Conservation (phyloP, 2,113 vertebrate species). For the Tylochromis polylepis region DNA sequence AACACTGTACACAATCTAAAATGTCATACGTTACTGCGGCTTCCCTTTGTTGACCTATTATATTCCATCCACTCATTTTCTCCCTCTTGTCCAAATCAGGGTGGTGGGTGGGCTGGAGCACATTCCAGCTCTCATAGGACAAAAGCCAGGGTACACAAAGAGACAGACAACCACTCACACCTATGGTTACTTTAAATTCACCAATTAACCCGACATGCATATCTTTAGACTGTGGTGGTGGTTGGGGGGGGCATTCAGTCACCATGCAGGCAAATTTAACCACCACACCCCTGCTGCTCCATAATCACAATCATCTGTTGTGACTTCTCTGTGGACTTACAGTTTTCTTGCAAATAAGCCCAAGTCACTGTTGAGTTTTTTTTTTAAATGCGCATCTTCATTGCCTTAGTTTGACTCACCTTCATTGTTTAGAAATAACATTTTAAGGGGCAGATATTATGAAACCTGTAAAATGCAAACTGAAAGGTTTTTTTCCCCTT, state of each 20-base stretch:
- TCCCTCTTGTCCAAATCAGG: background rate
- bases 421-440: background rate
- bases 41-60: background rate
- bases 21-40: rapidly evolving
- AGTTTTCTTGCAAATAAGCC: background rate
- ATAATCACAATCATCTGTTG: background rate
- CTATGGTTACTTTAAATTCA: background rate
- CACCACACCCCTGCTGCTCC: background rate
- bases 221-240: background rate
- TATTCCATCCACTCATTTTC: background rate
- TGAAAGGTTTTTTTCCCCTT: background rate
- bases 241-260: background rate
- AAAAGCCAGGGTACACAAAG: rapidly evolving
- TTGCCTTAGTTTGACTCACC: background rate
- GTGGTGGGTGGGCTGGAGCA: rapidly evolving
- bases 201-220: background rate
- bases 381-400: background rate
- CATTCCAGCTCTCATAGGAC: rapidly evolving
- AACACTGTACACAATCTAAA: background rate
- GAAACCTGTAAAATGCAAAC: background rate
- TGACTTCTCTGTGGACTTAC: background rate
- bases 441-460: background rate
- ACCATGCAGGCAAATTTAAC: background rate
- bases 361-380: background rate
- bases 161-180: background rate